Base-by-base conservation (phyloP, 2,888 invertebrate genomes). In the Agrotis puta region DNA sequence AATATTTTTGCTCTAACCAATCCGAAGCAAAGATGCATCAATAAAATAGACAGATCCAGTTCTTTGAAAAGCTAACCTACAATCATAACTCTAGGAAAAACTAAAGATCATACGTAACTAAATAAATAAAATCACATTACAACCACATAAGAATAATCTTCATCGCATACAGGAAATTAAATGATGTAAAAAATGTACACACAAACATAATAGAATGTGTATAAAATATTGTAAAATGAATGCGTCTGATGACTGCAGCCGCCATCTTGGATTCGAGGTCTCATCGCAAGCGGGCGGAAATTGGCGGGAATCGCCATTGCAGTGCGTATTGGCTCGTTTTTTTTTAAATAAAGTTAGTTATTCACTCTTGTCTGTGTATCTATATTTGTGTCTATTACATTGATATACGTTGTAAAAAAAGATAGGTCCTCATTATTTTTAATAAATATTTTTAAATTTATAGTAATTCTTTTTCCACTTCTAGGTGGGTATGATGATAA, bases 151-250 rank as follows among this genome's bases (percentile, higher is more conserved):
- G 70, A 69, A 74, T 64, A 79, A 83, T 77, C 68, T 73, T 64
- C 61, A 79, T 76, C 59, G 54, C 62, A 51, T 70, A 80, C 77
- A 80, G 81, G 74, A 77, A 83, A 86, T 79, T 77, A 79, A 83
- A 74, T 85, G 79, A 81, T 81, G 76, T 68, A 81, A 86, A 83
- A 85, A 86, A 80, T 83, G 43, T 67, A 70, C 39, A 80, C 68
- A 82, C 76, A 76, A 71, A 78, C 59, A 33, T 81, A 80, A 78
- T 84, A 74, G 63, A 75, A 67, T 77, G 77, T 74, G 70, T 69
- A 75, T 82, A 75, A 73, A 77, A 76, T 82, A 81, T 76, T 70
- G 76, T 83, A 78, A 79, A 82, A 79, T 79, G 69, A 71, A 81
- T 75, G 76, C 75, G 61, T 74, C 62, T 82, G 79, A 82, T 77